Conservation (phyloP, 2,888 invertebrate genomes). For the Morinoia aosen region DNA sequence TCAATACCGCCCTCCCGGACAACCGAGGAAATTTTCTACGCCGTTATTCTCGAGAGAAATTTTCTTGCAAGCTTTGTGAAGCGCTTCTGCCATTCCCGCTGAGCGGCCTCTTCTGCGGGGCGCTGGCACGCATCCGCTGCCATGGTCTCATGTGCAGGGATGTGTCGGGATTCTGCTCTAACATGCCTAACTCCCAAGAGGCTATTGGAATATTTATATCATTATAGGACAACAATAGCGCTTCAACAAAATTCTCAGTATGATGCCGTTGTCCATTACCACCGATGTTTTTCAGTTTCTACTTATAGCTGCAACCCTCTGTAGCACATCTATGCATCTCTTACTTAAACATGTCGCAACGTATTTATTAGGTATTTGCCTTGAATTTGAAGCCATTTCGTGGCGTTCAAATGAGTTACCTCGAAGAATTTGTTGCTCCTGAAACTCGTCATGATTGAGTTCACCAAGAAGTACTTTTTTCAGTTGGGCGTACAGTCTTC, state of each 20-base stretch:
- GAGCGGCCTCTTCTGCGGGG: not conserved
- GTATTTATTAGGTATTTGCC: no score
- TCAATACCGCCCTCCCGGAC: slow-evolving; percentile 33
- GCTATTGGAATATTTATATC: not conserved
- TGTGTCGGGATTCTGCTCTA: not conserved
- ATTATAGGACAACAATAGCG: not conserved
- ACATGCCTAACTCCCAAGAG: not conserved
- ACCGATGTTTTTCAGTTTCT: no score
- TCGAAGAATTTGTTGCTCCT: not conserved
- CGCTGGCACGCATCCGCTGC: not conserved
- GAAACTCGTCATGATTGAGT: not conserved
- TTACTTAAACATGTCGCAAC: no score
- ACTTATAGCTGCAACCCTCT: no score
- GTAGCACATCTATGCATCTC: no score
- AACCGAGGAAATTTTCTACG: not conserved
- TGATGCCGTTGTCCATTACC: no score
- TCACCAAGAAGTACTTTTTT: not conserved
- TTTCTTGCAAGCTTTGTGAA: slow-evolving; percentile 25
- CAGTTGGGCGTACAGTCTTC: not conserved
- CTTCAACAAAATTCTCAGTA: no score
- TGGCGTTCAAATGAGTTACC: not conserved
- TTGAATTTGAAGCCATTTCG: no score
- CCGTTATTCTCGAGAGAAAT: slow-evolving; percentile 28
- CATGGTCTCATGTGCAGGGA: not conserved
- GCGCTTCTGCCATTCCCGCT: not conserved